Evolutionary conservation across 1,140 invertebrate species (phyloP), one percentile per base, ranked within the genome.

Genomic region (Araneus ventricosus): DNA sequence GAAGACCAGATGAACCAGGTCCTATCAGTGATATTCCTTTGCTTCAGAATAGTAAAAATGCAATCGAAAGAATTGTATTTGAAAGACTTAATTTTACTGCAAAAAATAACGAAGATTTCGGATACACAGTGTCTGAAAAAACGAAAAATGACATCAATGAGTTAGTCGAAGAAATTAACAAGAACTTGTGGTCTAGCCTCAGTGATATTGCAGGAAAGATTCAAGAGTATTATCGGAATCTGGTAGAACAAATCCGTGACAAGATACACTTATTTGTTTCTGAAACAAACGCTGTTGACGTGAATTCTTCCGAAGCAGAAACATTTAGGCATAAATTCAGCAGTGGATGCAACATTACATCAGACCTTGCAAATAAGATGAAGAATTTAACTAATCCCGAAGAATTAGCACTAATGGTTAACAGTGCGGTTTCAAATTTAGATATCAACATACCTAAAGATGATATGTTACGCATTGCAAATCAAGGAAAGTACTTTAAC

Each of bases 121-220:
- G 84, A 30, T 86, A 86, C 30, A 61, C 45, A 17, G 22, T 86
- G 22, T 86, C 84, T 14, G 84, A 86, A 37, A 86, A 59, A 59
- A 61, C 57, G 8, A 86, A 86, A n/a, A 86, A 86, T 10, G 84
- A 86, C 17, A 61, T 86, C 17, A 4, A 27, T 6, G 52, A 86
- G 27, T 86, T 61, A 37, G 57, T 86, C 20, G 84, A 86, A 34
- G 27, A 59, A 61, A 86, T 86, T 30, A 86, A 61, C 7, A 59
- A 57, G 59, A 86, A 22, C 2, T 17, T 61, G 4, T 61, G 84
- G 84, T 27, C 8, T 27, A 34, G 30, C 10, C 0, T 86, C n/a
- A 34, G 30, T 57, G 22, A 24, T 30, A 86, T 61, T 37, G 45
- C 57, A n/a, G 14, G 34, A 30, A 22, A 37, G 7, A 52, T 86